These are phyloP conservation scores for Poicephalus meyeri DNA, from an alignment of 2,113 vertebrate species.

Conservation along the genomic window DNA sequence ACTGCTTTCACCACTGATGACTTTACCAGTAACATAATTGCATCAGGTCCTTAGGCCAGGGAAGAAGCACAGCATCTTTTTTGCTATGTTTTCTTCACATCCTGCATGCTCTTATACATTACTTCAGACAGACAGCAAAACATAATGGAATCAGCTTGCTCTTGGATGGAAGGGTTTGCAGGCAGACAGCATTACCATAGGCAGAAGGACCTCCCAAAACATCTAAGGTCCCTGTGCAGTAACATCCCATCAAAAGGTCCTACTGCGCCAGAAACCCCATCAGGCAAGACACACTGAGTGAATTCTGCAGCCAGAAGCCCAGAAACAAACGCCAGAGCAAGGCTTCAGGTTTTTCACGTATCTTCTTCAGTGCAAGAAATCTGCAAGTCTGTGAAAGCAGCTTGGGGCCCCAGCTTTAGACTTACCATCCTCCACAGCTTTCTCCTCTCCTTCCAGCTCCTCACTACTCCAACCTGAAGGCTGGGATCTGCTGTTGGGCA, in stretches of 20 bases:
- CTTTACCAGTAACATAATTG: not conserved
- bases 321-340: not conserved
- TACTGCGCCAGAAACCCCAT: not conserved
- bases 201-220: not conserved
- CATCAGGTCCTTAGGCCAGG: not conserved
- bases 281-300: not conserved
- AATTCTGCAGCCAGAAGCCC: not conserved
- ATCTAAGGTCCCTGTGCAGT: not conserved
- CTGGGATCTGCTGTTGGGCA: not conserved
- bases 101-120: not conserved
- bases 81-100: not conserved
- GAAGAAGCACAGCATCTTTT: not conserved
- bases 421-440: not conserved
- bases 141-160: not conserved
- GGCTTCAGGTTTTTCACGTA: not conserved
- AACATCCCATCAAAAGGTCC: not conserved
- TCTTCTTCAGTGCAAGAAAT: not conserved
- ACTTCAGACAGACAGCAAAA: not conserved
- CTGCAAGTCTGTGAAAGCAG: not conserved
- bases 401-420: not conserved
- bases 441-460: fast-evolving
- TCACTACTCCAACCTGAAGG: not conserved
- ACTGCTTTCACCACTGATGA: fast-evolving
- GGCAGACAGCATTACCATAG: not conserved
- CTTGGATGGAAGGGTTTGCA: not conserved